Percentiles rank a stretch among this genome's conserved stretches.
Evolutionary conservation across 2,888 invertebrate species (phyloP).

Genomic region (Protophormia terraenovae): DNA sequence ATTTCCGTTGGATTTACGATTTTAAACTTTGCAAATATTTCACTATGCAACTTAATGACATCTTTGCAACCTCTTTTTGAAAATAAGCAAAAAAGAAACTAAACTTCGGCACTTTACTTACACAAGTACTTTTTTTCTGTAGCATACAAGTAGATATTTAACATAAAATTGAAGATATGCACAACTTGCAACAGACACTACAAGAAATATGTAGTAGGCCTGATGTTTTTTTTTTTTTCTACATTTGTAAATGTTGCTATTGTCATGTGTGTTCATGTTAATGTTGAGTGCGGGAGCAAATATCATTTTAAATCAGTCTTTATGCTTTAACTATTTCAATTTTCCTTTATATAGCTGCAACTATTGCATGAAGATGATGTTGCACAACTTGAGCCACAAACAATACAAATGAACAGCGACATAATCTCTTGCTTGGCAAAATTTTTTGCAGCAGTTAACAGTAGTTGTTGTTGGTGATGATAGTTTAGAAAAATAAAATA

Average conservation of each 20-base stretch:
- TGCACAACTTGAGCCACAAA: slow-evolving; percentile 36
- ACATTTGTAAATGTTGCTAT: background rate
- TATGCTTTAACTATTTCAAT: slow-evolving; percentile 57
- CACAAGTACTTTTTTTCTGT: slow-evolving; percentile 30
- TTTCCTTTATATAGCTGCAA: slow-evolving; percentile 38
- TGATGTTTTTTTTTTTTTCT: background rate
- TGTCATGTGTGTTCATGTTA: slow-evolving; percentile 45
- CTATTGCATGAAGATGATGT: too few species aligned
- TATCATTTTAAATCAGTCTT: slow-evolving; percentile 70
- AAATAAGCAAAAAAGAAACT: background rate
- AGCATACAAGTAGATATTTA: slow-evolving; percentile 32
- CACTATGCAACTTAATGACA: slow-evolving; percentile 55
- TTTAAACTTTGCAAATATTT: slow-evolving; percentile 53
- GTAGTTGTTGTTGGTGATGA: background rate
- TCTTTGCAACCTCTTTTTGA: slow-evolving; percentile 42
- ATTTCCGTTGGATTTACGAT: slow-evolving; percentile 64
- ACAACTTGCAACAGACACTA: slow-evolving; percentile 16
- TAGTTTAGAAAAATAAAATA: background rate
- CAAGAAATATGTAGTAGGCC: slow-evolving; percentile 14
- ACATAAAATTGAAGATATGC: slow-evolving; percentile 39
- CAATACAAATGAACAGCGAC: slow-evolving; percentile 30
- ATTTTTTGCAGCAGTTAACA: slow-evolving; percentile 18
- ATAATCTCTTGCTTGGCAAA: background rate
- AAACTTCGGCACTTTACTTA: slow-evolving; percentile 33
- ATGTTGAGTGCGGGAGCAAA: slow-evolving; percentile 70